Percentiles rank a stretch among this genome's conserved stretches.
Conservation (phyloP, 2,113 vertebrate genomes). For the Odontesthes bonariensis region DNA sequence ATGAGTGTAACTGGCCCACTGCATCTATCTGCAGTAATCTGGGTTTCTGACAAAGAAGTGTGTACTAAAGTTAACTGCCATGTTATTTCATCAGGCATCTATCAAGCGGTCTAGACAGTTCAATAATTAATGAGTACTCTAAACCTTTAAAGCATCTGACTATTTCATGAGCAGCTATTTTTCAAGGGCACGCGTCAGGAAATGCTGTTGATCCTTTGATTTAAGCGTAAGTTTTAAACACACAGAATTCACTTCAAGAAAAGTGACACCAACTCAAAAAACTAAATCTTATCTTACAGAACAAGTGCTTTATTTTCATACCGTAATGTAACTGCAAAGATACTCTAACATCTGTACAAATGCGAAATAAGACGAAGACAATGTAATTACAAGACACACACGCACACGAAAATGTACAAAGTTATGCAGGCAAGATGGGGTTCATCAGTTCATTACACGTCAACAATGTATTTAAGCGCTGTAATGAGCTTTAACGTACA, state of each 20-base stretch:
- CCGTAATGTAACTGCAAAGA: slow-evolving; percentile 94
- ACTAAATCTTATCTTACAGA: slow-evolving; percentile 71
- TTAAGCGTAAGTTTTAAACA: neutral
- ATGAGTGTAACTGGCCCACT: neutral
- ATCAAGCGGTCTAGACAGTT: slow-evolving; percentile 77
- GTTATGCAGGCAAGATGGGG: slow-evolving; percentile 86
- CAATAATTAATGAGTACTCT: slow-evolving; percentile 75
- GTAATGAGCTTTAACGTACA: slow-evolving; percentile 88
- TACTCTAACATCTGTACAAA: slow-evolving; percentile 99
- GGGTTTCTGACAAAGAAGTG: slow-evolving; percentile 36
- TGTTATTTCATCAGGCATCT: slow-evolving; percentile 66
- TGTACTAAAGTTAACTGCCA: slow-evolving; percentile 55
- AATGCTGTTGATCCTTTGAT: slow-evolving; percentile 15
- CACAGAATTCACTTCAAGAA: neutral
- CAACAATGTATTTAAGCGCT: slow-evolving; percentile 88
- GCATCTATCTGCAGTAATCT: slow-evolving; percentile 11
- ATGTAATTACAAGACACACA: slow-evolving; percentile 85
- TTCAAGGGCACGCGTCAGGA: slow-evolving; percentile 45
- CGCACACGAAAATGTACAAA: slow-evolving; percentile 87
- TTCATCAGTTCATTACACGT: slow-evolving; percentile 89
- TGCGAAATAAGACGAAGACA: slow-evolving; percentile 90
- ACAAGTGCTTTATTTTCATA: slow-evolving; percentile 98
- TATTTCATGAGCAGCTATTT: slow-evolving; percentile 73
- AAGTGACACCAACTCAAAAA: slow-evolving; percentile 20
- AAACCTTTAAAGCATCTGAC: slow-evolving; percentile 69